A percentile compares a stretch with the other conserved stretches of the same genome.
Conservation (phyloP, 2,797 vertebrate genomes). For the Microchirus variegatus region DNA sequence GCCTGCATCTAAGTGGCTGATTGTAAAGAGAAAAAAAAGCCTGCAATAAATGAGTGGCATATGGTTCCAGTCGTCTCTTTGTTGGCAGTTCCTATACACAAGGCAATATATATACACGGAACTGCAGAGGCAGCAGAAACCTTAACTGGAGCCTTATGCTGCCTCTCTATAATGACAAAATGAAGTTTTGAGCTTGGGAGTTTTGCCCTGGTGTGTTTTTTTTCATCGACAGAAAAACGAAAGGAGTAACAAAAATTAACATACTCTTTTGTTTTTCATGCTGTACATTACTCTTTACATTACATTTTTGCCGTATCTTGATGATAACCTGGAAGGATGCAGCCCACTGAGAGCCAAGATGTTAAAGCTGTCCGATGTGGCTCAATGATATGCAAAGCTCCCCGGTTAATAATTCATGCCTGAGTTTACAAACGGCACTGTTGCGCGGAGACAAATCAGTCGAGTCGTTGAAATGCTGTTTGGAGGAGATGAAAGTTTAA, state of each 20-base stretch:
- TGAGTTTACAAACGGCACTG: constrained; percentile 81
- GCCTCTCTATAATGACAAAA: constrained; percentile 68
- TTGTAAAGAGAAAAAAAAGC: constrained; percentile 38
- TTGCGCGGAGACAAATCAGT: constrained; percentile 73
- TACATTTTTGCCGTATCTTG: constrained; percentile 44
- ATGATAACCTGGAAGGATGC: constrained; percentile 47
- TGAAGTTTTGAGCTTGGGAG: constrained; percentile 61
- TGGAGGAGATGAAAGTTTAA: constrained; percentile 83
- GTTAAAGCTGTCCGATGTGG: constrained; percentile 68
- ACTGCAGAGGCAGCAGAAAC: constrained; percentile 77
- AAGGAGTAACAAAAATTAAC: too few relatives aligned
- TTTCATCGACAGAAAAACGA: too few relatives aligned
- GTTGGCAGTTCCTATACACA: constrained; percentile 74
- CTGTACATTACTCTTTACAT: constrained; percentile 35
- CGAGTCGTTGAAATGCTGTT: constrained; percentile 76
- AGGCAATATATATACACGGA: constrained; percentile 74
- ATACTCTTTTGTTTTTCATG: constrained; percentile 36
- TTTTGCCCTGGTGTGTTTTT: constrained; percentile 35
- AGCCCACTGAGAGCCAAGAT: constrained; percentile 57
- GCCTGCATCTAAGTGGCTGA: constrained; percentile 61
- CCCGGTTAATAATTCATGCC: constrained; percentile 78
- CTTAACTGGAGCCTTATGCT: constrained; percentile 68
- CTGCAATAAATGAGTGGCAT: constrained; percentile 75
- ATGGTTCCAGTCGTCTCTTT: constrained; percentile 73
- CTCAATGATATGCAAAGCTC: constrained; percentile 73